Evolutionary conservation across 2,113 vertebrate species (phyloP).

Genomic region (Hassar affinis): DNA sequence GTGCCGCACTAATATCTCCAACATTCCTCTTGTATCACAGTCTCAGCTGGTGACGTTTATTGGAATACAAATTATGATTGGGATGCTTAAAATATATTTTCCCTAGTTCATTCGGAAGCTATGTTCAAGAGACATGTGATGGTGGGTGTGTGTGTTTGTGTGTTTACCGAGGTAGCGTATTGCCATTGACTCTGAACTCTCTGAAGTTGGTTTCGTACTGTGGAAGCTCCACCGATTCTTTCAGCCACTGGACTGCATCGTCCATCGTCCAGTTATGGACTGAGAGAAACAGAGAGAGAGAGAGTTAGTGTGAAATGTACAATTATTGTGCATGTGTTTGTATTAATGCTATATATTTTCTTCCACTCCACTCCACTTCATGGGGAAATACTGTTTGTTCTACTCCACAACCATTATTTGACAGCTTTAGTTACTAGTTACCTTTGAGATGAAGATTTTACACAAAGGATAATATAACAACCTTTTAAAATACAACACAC

Average conservation of each 20-base stretch:
- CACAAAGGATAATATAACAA: too few species aligned
- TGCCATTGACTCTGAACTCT: slow-evolving; percentile 89
- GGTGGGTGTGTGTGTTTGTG: slow-evolving; percentile 14
- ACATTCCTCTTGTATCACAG: background rate
- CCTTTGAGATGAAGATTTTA: too few species aligned
- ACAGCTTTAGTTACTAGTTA: too few species aligned
- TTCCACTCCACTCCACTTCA: too few species aligned
- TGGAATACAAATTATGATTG: background rate
- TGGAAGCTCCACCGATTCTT: slow-evolving; percentile 94
- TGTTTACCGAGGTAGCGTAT: slow-evolving; percentile 89
- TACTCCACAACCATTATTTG: too few species aligned
- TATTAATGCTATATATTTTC: background rate
- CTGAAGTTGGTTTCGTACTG: slow-evolving; percentile 95
- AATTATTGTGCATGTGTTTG: background rate
- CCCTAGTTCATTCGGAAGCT: background rate
- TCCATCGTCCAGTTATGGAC: slow-evolving; percentile 99
- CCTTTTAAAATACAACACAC: too few species aligned
- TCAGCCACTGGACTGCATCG: slow-evolving; percentile 90
- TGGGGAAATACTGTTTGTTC: too few species aligned
- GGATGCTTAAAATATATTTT: background rate
- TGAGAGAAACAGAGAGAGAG: slow-evolving; percentile 60
- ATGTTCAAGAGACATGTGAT: slow-evolving; percentile 1
- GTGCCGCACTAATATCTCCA: slow-evolving; percentile 1
- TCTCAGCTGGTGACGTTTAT: background rate
- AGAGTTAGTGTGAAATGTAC: background rate